A percentile compares a stretch with the other conserved stretches of the same genome.
Evolutionary conservation across 2,888 invertebrate genomes (phyloP).

Genomic region (Saturnia japonica): DNA sequence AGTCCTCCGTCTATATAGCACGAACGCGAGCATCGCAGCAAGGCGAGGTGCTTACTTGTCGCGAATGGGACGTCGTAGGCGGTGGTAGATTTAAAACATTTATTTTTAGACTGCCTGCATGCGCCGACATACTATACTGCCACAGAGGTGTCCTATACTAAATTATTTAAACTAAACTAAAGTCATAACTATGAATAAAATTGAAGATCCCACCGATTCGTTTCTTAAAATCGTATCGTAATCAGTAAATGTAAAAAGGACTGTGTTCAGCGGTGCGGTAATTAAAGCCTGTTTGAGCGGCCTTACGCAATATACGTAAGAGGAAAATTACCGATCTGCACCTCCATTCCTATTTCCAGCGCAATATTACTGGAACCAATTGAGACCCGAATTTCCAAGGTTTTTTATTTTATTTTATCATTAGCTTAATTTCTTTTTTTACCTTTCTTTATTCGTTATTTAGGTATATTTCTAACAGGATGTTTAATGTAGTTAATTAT

Average conservation of each 20-base stretch:
- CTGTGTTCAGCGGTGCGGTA: slow-evolving; percentile 42
- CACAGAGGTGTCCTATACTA: background rate
- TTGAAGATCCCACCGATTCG: background rate
- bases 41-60: no score
- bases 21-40: no score
- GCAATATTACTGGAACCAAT: slow-evolving; percentile 9
- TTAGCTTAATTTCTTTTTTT: background rate
- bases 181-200: background rate
- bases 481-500: background rate
- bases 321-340: slow-evolving; percentile 50
- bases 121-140: no score
- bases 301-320: slow-evolving; percentile 48
- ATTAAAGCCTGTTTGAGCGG: slow-evolving; percentile 49
- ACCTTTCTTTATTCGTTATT: background rate
- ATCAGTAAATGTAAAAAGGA: slow-evolving; percentile 14
- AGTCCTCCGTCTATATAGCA: no score
- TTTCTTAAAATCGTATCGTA: slow-evolving; percentile 11
- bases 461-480: background rate
- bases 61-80: no score
- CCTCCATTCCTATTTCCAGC: slow-evolving; percentile 20
- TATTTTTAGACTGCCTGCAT: no score
- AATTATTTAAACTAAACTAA: background rate
- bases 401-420: background rate
- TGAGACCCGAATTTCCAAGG: background rate
- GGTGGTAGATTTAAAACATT: no score